Percentiles rank a stretch among this genome's conserved stretches.
Conservation (phyloP, 2,797 vertebrate species). For the Lutjanus argentimaculatus region DNA sequence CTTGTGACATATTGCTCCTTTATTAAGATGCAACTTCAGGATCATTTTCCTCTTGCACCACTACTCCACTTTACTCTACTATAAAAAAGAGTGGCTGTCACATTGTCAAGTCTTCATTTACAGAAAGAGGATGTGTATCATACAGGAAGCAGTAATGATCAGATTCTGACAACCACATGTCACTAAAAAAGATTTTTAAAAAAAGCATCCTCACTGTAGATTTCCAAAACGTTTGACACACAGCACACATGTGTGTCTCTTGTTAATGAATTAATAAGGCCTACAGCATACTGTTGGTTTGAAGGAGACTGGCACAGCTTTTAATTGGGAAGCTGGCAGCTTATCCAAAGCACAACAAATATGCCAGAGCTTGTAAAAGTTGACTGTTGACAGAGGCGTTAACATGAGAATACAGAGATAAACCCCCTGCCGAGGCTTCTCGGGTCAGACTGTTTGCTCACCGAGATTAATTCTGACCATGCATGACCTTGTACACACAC, state of each 20-base stretch:
- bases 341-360: constrained; percentile 71
- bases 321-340: constrained; percentile 78
- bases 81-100: not conserved
- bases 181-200: not conserved
- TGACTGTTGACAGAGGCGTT: constrained; percentile 72
- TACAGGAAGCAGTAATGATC: constrained; percentile 21
- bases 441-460: constrained; percentile 68
- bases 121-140: constrained; percentile 12
- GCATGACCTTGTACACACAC: constrained; percentile 55
- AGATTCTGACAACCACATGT: constrained; percentile 35
- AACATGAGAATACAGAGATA: constrained; percentile 73
- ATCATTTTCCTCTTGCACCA: not conserved
- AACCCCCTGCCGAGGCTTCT: constrained; percentile 60
- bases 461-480: constrained; percentile 69
- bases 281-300: constrained; percentile 45
- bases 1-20: too few species aligned
- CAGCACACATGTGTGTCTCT: constrained; percentile 44
- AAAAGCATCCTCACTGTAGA: not conserved
- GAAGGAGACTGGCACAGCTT: constrained; percentile 60
- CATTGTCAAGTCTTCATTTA: not conserved
- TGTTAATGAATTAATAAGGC: constrained; percentile 61
- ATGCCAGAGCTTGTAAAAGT: constrained; percentile 70
- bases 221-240: constrained; percentile 48
- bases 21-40: too few species aligned
- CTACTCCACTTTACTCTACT: not conserved